Evolutionary conservation across 2,888 invertebrate species (phyloP), one percentile per base, ranked within the genome.

Genomic region (Camptogramma bilineatum): DNA sequence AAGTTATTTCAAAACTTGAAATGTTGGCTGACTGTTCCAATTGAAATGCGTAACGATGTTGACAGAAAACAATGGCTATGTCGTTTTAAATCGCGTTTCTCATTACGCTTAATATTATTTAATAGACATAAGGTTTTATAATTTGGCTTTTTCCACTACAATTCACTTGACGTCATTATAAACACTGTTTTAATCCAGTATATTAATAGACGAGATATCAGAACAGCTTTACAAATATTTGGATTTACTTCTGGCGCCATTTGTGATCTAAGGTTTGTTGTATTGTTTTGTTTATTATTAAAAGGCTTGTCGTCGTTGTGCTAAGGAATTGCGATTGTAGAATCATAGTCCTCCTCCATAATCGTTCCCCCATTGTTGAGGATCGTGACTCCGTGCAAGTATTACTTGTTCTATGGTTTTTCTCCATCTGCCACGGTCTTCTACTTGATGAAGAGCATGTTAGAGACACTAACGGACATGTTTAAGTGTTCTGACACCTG

Each of bases 121-220:
- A 31, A 44, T 42, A 31, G 46, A 42, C 39, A 52, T 51, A 52
- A 50, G 18, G 18, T 42, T 44, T 1, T 46, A 31, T 52, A 34
- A 46, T 56, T 52, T 34, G 62, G 55, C 39, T 52, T 47, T 62
- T 62, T 56, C 62, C 56, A 56, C n/a, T 55, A 21, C 0, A 17
- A 7, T 44, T 8, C 19, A 7, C 18, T 52, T 52, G 55, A 56
- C 62, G 62, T 62, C 62, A 61, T 18, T 17, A 9, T 58, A 24
- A 39, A 39, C 34, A 39, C 4, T 34, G 16, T 44, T 17, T 17
- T 17, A 44, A 44, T 44, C 16, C 16, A 17, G 3, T 44, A 4
- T 44, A 44, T 17, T 44, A 16, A 44, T 55, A 31, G 18, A 9
- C 21, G n/a, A 24, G 39, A 44, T 59, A 58, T 51, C 51, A 44